Evolutionary conservation across 2,888 invertebrate species (phyloP), one percentile per base, ranked within the genome.

Genomic region (Bursaphelenchus okinawaensis): DNA sequence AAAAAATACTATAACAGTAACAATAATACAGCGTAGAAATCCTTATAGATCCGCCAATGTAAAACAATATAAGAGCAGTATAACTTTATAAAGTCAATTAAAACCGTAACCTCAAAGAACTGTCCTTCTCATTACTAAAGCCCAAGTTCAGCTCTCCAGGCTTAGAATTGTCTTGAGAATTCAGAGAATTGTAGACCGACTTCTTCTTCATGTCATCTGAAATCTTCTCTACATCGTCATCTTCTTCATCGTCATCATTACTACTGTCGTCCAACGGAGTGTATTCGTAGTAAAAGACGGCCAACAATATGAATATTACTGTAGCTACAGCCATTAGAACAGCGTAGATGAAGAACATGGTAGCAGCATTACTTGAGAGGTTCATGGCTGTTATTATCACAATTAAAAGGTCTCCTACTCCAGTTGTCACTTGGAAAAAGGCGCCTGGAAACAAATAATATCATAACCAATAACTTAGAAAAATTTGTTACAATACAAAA

Each of bases 331-430:
- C 81, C 93, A 95, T 93, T 1, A 68, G 65, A 7, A 28, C 67
- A 22, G 72, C 70, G 55, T 67, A 75, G 1, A 70, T 65, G 62
- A 75, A 70, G 67, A 70, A 70, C 68, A 73, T 68, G 6, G 62
- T 50, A 7, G 74, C 74, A 70, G 71, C 51, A 55, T 71, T 66
- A 2, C 54, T 55, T 56, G 74, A 73, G 7, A 71, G 28, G 27
- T 69, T 59, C 59, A 71, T 61, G 28, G 62, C 54, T n/a, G 65
- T 65, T 31, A 76, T 71, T 20, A 66, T 66, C 16, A 93, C 89
- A 0, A 94, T 93, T 65, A 96, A 88, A 31, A 94, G 85, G 84
- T 95, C 94, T 31, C 96, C 96, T 77, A 94, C 87, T 0, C 94
- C 92, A 0, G 91, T 91, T 0, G 93, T 92, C 51, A 95, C 85